Base-by-base conservation (phyloP, 2,113 vertebrate genomes). In the Hoplias malabaricus region DNA sequence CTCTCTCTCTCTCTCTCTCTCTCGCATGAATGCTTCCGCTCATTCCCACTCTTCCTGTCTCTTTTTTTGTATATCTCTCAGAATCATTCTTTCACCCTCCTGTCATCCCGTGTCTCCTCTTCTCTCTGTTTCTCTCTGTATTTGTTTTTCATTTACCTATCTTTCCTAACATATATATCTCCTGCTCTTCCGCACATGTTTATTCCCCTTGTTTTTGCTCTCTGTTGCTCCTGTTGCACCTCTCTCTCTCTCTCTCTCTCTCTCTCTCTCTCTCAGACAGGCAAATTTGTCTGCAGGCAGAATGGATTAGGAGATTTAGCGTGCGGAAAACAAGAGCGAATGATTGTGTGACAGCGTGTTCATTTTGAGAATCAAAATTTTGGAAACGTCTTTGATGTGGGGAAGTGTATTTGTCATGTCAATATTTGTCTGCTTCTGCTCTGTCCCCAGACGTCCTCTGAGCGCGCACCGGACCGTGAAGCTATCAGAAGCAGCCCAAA, bases 391-490 rank as follows among this genome's bases (percentile, higher is more conserved):
- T 79, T 87, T 85, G 6, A 68, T 80, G 84, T 87, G 82, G 48
- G 36, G 72, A 87, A 85, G 50, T 38, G 84, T 84, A 40, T 84
- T 80, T 83, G 73, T 85, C 84, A 63, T 89, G 89, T 90, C 90
- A 91, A 93, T 92, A 91, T 92, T 92, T 91, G 89, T 89, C 89
- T 87, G 86, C 89, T 89, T 89, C n/a, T 86, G 87, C 85, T 84
- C 77, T 87, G 86, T 89, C 84, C 89, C 88, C 67, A 86, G 89
- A 92, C 88, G 83, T 89, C 90, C 79, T 82, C 80, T 84, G 85
- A 82, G 86, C 82, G 87, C 40, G 88, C 89, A 89, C 78, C 88
- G 88, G 89, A 90, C 88, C 87, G 87, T 90, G 88, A 90, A 90
- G 87, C 87, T 92, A 89, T 92, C 87, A 88, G 87, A 88, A 85